These are phyloP conservation scores for Anastrepha obliqua DNA, from an alignment of 1,140 invertebrate genomes.

Conservation along the genomic window DNA sequence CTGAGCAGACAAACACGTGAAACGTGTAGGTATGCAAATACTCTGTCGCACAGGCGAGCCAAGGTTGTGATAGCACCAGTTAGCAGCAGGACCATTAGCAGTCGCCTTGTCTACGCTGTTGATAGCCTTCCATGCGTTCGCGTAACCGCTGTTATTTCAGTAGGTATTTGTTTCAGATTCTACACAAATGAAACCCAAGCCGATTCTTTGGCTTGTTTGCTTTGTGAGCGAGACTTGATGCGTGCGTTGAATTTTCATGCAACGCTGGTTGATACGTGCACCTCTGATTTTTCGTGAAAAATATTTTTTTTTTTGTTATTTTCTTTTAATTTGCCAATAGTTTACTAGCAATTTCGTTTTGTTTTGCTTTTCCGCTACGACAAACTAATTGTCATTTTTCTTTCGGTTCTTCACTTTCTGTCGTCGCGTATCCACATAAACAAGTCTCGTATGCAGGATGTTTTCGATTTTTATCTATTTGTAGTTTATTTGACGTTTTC, in stretches of 20 bases:
- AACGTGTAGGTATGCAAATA: constrained; percentile 39
- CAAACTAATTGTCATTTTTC: constrained; percentile 36
- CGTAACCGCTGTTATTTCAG: constrained; percentile 14
- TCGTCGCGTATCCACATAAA: background rate
- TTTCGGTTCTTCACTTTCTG: background rate
- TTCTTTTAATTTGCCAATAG: constrained; percentile 51
- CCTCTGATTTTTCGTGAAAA: constrained; percentile 32
- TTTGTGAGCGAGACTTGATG: constrained; percentile 47
- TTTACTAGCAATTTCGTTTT: constrained; percentile 37
- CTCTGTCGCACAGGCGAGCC: constrained; percentile 1
- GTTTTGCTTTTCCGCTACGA: background rate
- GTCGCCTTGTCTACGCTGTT: background rate
- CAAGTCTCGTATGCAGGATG: constrained; percentile 2
- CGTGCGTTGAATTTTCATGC: constrained; percentile 41
- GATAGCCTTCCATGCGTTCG: background rate
- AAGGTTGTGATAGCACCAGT: constrained; percentile 41
- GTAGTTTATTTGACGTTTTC: background rate
- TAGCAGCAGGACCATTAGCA: background rate
- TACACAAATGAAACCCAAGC: background rate
- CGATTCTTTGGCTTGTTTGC: constrained; percentile 37
- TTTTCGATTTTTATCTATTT: background rate
- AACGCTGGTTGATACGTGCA: background rate
- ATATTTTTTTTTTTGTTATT: background rate
- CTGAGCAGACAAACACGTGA: constrained; percentile 25
- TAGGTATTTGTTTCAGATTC: constrained; percentile 22